These are phyloP conservation scores for Liolophura sinensis DNA, from an alignment of 1,140 invertebrate genomes.

Conservation along the genomic window DNA sequence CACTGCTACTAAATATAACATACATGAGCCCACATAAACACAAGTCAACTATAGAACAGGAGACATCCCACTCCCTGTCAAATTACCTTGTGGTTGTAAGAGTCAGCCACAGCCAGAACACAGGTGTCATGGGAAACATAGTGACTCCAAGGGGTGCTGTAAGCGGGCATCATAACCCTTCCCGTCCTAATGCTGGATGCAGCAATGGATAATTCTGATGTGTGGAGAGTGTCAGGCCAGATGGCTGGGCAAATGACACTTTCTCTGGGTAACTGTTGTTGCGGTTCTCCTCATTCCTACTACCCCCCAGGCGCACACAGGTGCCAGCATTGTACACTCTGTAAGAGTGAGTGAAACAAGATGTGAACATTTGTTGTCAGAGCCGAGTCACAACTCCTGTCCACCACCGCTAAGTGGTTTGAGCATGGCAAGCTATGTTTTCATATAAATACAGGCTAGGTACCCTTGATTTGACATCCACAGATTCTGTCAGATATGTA, in stretches of 20 bases:
- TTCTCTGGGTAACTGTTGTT: conserved; percentile 88
- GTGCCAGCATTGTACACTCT: conserved; percentile 60
- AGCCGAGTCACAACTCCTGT: no score
- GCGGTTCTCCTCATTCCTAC: conserved; percentile 86
- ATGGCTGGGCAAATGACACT: conserved; percentile 90
- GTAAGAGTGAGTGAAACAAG: conserved; percentile 10
- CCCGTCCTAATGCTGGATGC: conserved; percentile 83
- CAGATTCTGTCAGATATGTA: no score
- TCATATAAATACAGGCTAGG: no score
- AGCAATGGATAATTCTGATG: conserved; percentile 47
- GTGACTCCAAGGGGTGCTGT: conserved; percentile 87
- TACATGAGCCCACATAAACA: no score
- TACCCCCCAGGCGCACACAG: conserved; percentile 79
- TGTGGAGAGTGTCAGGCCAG: conserved; percentile 69
- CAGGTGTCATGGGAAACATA: conserved; percentile 64
- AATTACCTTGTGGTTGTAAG: conserved; percentile 97
- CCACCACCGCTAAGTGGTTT: no score
- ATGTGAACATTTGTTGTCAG: not conserved
- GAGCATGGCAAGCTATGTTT: no score
- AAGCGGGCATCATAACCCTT: conserved; percentile 75
- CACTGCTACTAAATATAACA: no score
- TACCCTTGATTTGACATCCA: no score
- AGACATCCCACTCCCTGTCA: no score
- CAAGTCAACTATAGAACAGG: no score
- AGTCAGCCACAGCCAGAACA: conserved; percentile 80